phyloP scores from a whole-genome alignment of 1,140 invertebrate species.

The Pomacea maculata region DNA sequence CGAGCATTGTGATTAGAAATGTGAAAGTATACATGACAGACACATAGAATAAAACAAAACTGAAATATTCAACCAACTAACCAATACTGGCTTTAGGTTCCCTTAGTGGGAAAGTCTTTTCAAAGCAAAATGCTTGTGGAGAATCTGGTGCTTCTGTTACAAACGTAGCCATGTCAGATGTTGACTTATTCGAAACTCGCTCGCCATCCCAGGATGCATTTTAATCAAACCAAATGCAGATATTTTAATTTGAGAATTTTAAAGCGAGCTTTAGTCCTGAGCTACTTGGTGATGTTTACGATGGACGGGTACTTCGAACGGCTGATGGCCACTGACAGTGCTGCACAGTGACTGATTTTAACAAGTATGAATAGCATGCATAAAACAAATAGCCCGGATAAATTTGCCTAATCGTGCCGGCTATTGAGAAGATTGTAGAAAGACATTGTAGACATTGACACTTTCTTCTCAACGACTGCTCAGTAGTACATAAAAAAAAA shows the following conservation, averaged over 20 bases:
- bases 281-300: neutral
- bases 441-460: no score
- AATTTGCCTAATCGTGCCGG: no score
- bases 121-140: constrained; percentile 17
- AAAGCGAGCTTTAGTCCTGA: neutral
- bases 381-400: no score
- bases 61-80: constrained; percentile 6
- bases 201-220: neutral
- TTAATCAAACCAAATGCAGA: constrained; percentile 2
- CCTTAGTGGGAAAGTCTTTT: constrained; percentile 27
- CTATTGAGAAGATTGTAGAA: no score
- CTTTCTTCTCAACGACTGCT: no score
- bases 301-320: neutral
- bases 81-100: constrained; percentile 30
- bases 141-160: neutral
- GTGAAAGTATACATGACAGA: neutral
- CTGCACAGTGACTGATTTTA: neutral
- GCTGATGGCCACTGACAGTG: neutral
- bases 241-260: neutral
- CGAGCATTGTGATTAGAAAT: no score
- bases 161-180: constrained; percentile 7
- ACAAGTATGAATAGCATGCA: neutral
- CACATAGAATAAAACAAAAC: neutral
- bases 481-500: no score
- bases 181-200: constrained; percentile 13